Conservation (phyloP, 2,113 vertebrate species). For the Dryoscopus gambensis region DNA sequence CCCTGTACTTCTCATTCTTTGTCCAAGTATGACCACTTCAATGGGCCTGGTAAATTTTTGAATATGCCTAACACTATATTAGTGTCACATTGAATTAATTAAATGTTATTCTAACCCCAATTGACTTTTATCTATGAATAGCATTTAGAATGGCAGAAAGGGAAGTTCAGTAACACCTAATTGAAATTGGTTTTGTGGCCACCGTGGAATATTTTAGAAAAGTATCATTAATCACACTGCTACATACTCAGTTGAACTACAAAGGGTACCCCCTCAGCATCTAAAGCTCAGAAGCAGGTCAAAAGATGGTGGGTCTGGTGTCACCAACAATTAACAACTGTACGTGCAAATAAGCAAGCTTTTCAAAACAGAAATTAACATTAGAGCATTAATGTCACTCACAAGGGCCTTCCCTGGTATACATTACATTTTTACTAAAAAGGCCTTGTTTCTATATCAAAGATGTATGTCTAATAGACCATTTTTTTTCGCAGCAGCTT, state of each 20-base stretch:
- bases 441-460: background rate
- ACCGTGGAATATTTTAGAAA: background rate
- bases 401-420: background rate
- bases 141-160: background rate
- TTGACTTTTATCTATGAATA: slow-evolving; percentile 7
- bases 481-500: background rate
- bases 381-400: background rate
- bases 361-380: background rate
- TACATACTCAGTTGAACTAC: background rate
- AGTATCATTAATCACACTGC: slow-evolving; percentile 16
- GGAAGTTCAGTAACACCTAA: background rate
- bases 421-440: background rate
- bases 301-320: background rate
- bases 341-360: background rate
- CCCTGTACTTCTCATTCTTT: background rate
- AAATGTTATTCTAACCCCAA: slow-evolving; percentile 8
- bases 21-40: background rate
- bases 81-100: background rate
- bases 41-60: background rate
- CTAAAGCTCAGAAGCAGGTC: background rate
- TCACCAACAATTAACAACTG: background rate
- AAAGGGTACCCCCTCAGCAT: background rate
- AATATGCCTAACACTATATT: background rate
- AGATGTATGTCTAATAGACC: background rate
- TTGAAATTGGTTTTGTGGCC: background rate